phyloP scores from a whole-genome alignment of 2,797 vertebrate genomes.

The Meriones psammophilus region DNA sequence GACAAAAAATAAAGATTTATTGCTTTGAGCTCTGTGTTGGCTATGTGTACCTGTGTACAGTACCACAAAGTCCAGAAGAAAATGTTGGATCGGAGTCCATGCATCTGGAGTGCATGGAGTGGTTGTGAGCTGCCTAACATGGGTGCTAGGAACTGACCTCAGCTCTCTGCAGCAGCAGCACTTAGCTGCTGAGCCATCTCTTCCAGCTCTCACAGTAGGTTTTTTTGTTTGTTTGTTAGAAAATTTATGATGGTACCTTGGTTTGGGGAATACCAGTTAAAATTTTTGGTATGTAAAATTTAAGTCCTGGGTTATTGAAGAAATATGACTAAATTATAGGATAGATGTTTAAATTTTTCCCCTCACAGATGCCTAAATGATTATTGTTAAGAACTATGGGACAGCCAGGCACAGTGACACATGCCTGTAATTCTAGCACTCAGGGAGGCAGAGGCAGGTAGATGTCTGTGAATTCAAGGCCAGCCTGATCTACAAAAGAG shows the following conservation, averaged over 20 bases:
- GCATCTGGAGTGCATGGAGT: neutral
- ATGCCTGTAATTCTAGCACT: no score
- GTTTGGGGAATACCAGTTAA: neutral
- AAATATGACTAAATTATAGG: constrained; percentile 14
- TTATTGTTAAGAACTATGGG: neutral
- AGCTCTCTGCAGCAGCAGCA: neutral
- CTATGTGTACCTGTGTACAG: neutral
- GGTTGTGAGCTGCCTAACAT: neutral
- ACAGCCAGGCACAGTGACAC: no score
- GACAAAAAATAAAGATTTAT: neutral
- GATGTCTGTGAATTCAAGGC: no score
- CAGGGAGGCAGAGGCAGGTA: no score
- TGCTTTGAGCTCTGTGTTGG: neutral
- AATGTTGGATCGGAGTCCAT: neutral
- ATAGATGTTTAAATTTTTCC: neutral
- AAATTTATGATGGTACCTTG: neutral
- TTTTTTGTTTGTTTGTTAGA: neutral
- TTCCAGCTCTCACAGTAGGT: neutral
- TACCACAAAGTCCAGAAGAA: neutral
- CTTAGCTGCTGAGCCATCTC: neutral
- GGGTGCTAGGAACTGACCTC: neutral
- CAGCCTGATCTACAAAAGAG: no score
- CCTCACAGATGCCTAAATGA: neutral
- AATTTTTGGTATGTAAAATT: neutral
- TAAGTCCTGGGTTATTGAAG: constrained; percentile 3